These are phyloP conservation scores for Atethmia centrago DNA, from an alignment of 2,888 invertebrate species.

Conservation along the genomic window DNA sequence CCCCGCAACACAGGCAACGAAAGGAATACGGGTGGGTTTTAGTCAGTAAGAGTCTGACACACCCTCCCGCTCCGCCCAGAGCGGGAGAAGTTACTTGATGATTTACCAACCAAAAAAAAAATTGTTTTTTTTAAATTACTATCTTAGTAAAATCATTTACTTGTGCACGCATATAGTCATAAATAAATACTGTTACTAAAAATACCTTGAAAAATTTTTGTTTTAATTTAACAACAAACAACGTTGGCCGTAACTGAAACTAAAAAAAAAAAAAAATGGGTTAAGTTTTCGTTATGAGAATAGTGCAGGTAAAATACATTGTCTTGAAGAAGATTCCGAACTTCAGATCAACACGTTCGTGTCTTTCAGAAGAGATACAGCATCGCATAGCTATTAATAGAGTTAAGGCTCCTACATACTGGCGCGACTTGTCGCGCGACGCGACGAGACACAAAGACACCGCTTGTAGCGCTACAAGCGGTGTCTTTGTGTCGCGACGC, in stretches of 20 bases:
- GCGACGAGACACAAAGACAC: too few species aligned
- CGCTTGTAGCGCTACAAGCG: too few species aligned
- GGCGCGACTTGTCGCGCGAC: too few species aligned
- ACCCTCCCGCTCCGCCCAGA: too few species aligned
- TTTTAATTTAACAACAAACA: background rate
- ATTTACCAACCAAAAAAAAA: too few species aligned
- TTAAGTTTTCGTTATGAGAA: background rate
- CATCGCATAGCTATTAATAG: background rate
- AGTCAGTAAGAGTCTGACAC: too few species aligned
- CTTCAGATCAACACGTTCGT: background rate
- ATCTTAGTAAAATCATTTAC: background rate
- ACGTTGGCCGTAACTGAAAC: background rate
- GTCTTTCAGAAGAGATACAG: background rate
- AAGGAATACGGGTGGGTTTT: too few species aligned
- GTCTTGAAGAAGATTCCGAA: background rate
- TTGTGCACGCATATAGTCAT: background rate
- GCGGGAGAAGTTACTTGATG: too few species aligned
- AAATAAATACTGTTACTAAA: slow-evolving; percentile 2
- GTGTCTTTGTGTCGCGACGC: too few species aligned
- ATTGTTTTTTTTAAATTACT: too few species aligned
- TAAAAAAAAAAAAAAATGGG: background rate
- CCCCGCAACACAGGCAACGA: too few species aligned
- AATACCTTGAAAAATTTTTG: background rate
- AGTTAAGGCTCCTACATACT: too few species aligned
- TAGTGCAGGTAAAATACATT: background rate